Conservation (phyloP, 2,113 vertebrate genomes). For the Channa maculata region DNA sequence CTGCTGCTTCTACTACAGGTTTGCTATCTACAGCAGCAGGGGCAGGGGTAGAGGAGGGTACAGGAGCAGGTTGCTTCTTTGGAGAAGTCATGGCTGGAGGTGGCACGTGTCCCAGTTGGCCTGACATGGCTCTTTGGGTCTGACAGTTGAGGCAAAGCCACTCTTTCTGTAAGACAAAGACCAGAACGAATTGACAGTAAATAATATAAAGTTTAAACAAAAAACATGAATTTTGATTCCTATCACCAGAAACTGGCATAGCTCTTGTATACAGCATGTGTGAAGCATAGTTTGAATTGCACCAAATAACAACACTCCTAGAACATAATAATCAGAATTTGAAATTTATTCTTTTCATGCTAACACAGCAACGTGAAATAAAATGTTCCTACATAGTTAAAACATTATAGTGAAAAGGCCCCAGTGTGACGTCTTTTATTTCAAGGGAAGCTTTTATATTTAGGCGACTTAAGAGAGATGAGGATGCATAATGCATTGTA, state of each 20-base stretch:
- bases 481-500: constrained; percentile 74
- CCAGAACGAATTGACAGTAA: constrained; percentile 8
- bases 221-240: neutral
- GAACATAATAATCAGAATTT: neutral
- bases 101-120: constrained; percentile 89
- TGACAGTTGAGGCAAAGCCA: constrained; percentile 99
- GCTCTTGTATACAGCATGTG: neutral
- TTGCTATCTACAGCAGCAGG: constrained; percentile 77
- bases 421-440: constrained; percentile 55
- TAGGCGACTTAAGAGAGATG: constrained; percentile 55
- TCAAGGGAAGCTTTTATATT: constrained; percentile 69
- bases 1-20: constrained; percentile 75
- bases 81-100: constrained; percentile 76
- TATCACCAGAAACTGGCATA: neutral
- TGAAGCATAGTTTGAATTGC: neutral
- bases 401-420: constrained; percentile 37
- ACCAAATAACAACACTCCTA: too few relatives aligned
- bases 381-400: constrained; percentile 4
- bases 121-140: constrained; percentile 93
- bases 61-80: constrained; percentile 76
- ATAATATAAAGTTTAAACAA: neutral
- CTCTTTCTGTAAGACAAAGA: constrained; percentile 88
- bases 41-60: constrained; percentile 54
- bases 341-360: neutral
- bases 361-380: neutral